A percentile compares a stretch with the other conserved stretches of the same genome.
These are phyloP conservation scores for Hassar affinis DNA, from an alignment of 2,113 vertebrate genomes.

Conservation along the genomic window DNA sequence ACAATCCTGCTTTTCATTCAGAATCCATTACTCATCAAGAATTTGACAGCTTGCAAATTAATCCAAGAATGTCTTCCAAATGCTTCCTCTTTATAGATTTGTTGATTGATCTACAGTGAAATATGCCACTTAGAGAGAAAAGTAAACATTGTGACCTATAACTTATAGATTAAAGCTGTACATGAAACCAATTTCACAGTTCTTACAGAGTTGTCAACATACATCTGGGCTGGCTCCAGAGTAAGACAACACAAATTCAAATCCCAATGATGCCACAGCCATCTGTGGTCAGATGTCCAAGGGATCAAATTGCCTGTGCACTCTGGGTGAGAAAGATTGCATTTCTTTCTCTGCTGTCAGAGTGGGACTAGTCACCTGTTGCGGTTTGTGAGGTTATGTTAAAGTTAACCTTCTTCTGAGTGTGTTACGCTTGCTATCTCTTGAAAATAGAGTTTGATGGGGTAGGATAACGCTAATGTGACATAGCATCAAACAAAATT, in stretches of 20 bases:
- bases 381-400: no score
- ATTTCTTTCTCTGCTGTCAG: not conserved
- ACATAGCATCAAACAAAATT: no score
- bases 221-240: not conserved
- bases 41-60: not conserved
- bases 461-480: no score
- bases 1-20: not conserved
- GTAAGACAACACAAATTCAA: not conserved
- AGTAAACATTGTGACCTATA: not conserved
- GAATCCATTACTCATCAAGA: not conserved
- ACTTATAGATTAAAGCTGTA: not conserved
- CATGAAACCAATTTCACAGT: not conserved
- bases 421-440: no score
- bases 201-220: not conserved
- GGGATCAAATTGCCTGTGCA: not conserved
- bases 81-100: not conserved
- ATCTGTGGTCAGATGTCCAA: not conserved
- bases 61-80: not conserved
- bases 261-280: not conserved
- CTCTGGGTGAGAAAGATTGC: not conserved
- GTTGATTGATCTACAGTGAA: not conserved
- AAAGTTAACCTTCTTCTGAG: no score
- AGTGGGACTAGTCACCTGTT: no score
- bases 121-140: not conserved
- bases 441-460: no score